Conservation (phyloP, 2,113 vertebrate species). For the Phyllostomus discolor region DNA sequence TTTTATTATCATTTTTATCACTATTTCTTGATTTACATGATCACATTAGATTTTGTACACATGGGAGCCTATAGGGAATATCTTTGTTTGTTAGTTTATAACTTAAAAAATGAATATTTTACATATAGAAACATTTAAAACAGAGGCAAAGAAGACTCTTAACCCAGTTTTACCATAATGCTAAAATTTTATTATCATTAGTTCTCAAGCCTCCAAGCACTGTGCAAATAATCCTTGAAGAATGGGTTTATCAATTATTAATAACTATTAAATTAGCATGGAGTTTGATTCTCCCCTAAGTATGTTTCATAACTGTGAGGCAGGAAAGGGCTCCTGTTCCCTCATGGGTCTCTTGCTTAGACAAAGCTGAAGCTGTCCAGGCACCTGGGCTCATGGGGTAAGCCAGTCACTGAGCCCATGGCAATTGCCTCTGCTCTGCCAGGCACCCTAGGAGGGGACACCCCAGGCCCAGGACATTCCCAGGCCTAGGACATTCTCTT, state of each 20-base stretch:
- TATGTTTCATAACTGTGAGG: background rate
- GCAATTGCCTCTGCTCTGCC: background rate
- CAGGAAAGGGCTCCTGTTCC: background rate
- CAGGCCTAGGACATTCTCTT: background rate
- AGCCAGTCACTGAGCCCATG: background rate
- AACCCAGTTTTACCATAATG: slow-evolving; percentile 42
- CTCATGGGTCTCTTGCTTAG: background rate
- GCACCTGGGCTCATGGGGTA: rapidly evolving
- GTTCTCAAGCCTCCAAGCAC: background rate
- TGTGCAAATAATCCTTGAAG: slow-evolving; percentile 25
- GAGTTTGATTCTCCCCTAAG: slow-evolving; percentile 3
- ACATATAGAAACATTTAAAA: slow-evolving; percentile 47
- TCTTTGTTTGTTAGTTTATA: slow-evolving; percentile 46
- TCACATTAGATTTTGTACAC: slow-evolving; percentile 31
- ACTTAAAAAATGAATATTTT: slow-evolving; percentile 58
- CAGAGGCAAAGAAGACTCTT: slow-evolving; percentile 29
- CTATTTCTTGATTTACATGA: slow-evolving; percentile 33
- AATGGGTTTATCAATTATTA: slow-evolving; percentile 52
- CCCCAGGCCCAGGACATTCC: background rate
- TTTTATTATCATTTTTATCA: slow-evolving; percentile 44
- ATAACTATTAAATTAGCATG: slow-evolving; percentile 48
- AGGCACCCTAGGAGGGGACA: background rate
- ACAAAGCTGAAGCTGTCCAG: background rate
- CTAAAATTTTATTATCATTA: slow-evolving; percentile 42
- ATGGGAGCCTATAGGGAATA: background rate